Conservation (phyloP, 1,140 invertebrate species). For the Drosophila bocki region DNA sequence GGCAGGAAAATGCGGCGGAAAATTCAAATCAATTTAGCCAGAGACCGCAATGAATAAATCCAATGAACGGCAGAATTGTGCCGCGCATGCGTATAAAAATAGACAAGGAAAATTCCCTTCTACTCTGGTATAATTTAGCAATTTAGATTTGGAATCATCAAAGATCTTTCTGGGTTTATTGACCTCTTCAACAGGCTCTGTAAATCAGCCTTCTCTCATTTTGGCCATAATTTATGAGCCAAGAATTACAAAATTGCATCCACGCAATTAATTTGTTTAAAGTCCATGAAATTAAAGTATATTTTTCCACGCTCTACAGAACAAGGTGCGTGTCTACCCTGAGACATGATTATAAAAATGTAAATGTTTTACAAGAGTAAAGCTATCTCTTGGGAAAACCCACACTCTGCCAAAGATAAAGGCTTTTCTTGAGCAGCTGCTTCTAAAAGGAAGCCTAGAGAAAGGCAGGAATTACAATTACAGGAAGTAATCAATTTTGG, state of each 20-base stretch:
- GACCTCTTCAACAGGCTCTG: constrained; percentile 4
- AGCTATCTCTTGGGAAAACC: constrained; percentile 22
- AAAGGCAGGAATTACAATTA: constrained; percentile 26
- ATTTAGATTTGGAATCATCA: constrained; percentile 57
- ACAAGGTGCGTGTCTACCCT: constrained; percentile 42
- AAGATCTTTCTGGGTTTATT: constrained; percentile 42
- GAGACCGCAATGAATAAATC: constrained; percentile 64
- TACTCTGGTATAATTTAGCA: constrained; percentile 63
- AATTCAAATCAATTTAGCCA: constrained; percentile 78
- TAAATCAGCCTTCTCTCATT: constrained; percentile 22
- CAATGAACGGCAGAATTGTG: constrained; percentile 38
- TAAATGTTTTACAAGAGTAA: constrained; percentile 14
- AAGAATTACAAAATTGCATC: constrained; percentile 50
- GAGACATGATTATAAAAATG: constrained; percentile 33
- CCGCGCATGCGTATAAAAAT: constrained; percentile 47
- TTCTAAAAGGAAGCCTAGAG: not conserved
- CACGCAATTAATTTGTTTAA: constrained; percentile 64
- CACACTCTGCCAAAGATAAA: constrained; percentile 15
- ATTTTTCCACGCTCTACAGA: constrained; percentile 25
- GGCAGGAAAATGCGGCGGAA: constrained; percentile 58
- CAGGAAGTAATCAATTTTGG: constrained; percentile 33
- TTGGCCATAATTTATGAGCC: constrained; percentile 28
- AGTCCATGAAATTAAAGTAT: constrained; percentile 62
- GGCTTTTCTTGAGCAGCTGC: not conserved
- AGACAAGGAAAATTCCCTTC: not conserved